Base-by-base conservation (phyloP, 2,888 invertebrate genomes). In the Synergus laeviventris region DNA sequence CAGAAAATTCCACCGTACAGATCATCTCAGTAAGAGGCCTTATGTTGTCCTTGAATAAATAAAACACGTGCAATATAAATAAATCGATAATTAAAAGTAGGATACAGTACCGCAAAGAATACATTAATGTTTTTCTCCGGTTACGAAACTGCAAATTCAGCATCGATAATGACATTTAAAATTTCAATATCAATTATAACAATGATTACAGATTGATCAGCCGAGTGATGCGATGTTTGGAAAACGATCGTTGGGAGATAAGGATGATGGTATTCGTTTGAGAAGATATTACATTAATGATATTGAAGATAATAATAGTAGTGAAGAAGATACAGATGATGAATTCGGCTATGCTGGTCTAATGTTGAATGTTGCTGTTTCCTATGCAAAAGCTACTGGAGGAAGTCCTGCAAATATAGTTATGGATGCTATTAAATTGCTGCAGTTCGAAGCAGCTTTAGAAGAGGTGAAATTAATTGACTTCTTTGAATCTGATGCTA, bases 131-230 rank as follows among this genome's bases (percentile, higher is more conserved):
- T 14, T 70, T 70, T 49, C 31, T n/a, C 12, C 11, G 8, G n/a
- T 70, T 70, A 49, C 31, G 31, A 70, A 70, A 49, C 70, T 31
- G 24, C 0, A 24, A 45, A 36, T 49, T 11, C 12, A 42, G 42
- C 12, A 21, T 64, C 42, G 18, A 21, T 42, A n/a, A 12, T 24
- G 4, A 12, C 62, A n/a, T 11, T 12, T 16, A 16, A 12, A 24
- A 66, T 39, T 21, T 18, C 21, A 42, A 66, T 66, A 7, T 16
- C 14, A 14, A 21, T 45, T 8, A 24, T 24, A 70, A 70, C 31
- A 16, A 54, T 64, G 5, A 70, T 70, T 70, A 16, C 9, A 79
- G 79, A 12, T 79, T 24, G 79, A 79, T 73, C 79, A 79, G 54
- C 73, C 79, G 24, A 62, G 73, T 31, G 70, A 49, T 12, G 36